Conservation (phyloP, 2,113 vertebrate species). For the Gobiocypris rarus region DNA sequence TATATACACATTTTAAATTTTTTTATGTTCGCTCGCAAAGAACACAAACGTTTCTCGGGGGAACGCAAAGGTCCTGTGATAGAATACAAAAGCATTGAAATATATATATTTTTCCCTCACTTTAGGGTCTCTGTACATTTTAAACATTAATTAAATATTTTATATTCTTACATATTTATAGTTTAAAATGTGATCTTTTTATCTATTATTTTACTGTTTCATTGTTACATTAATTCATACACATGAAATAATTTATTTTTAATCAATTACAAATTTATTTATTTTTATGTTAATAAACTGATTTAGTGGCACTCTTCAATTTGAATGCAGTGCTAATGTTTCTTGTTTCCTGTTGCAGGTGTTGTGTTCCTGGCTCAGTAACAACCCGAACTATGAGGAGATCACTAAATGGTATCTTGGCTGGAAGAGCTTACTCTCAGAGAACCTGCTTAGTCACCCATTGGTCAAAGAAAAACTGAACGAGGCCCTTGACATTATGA, state of each 20-base stretch:
- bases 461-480: constrained; percentile 97
- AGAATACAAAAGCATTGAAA: no score
- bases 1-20: no score
- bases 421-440: constrained; percentile 97
- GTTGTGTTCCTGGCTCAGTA: constrained; percentile 96
- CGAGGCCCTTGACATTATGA: constrained; percentile 97
- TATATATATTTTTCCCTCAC: no score
- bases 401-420: constrained; percentile 98
- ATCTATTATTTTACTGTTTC: no score
- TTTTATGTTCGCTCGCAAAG: no score
- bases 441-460: constrained; percentile 87
- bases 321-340: not conserved
- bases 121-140: not conserved
- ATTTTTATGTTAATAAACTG: not conserved
- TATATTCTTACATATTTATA: no score
- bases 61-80: no score
- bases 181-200: no score
- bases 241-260: not conserved
- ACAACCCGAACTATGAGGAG: constrained; percentile 97
- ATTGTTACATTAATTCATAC: no score
- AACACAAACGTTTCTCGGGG: no score
- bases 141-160: not conserved
- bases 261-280: no score
- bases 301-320: not conserved
- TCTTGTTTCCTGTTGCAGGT: constrained; percentile 76